Evolutionary conservation across 1,140 invertebrate species (phyloP), one percentile per base, ranked within the genome.

Genomic region (Ceratitis capitata): DNA sequence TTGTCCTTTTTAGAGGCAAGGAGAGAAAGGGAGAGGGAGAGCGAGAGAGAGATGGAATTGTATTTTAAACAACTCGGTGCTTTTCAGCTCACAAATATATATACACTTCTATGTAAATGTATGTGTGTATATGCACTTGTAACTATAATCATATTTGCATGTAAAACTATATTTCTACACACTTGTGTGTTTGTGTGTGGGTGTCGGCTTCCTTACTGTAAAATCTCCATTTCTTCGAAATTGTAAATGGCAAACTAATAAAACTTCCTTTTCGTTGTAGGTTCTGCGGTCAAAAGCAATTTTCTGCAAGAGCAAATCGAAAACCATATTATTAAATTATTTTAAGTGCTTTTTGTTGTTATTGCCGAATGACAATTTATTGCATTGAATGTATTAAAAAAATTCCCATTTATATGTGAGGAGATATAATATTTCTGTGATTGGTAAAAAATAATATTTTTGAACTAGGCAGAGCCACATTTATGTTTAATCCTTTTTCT

Each of bases 291-390:
- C 69, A 78, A 19, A 78, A 78, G 69, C 69, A 78, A 78, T 78
- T 78, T 78, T 78, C 69, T 42, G 69, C 9, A 23, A 78, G 69
- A 78, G 39, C 69, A 78, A 78, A 78, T 78, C 69, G 69, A 78
- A 78, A 78, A 78, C 69, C 69, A 78, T 78, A 26, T 78, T 47
- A 78, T 78, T 78, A 78, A 78, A 78, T 78, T 78, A 78, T 39
- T 78, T 42, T 78, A 32, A 78, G 69, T 78, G 35, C 32, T 69
- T 78, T 45, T 78, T 42, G 69, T n/a, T 45, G 69, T 9, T 23
- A 78, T 23, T 14, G 58, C 23, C 23, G 32, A 64, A 29, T 53
- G 51, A 19, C 51, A 16, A 53, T 19, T 53, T 53, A 53, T 53
- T 19, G 51, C 14, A 53, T 53, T 19, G 51, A 6, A 53, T 53